phyloP scores from a whole-genome alignment of 1,140 invertebrate genomes.

The Procambarus virginalis region DNA sequence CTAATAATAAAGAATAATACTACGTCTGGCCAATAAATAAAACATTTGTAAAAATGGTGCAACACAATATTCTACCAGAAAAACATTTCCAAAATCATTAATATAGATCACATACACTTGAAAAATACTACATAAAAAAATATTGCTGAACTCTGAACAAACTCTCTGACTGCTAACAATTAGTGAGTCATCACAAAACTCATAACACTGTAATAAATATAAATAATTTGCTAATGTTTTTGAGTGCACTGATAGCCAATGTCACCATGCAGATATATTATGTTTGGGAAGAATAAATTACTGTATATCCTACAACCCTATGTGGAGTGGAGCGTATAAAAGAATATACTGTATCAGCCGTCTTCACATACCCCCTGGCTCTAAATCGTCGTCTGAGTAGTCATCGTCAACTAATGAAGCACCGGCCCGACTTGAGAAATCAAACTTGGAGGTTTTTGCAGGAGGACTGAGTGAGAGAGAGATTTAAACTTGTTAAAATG shows the following conservation, averaged over 20 bases:
- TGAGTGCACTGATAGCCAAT: not conserved
- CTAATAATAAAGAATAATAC: not conserved
- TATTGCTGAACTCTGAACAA: not conserved
- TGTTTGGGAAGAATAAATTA: conserved; percentile 3
- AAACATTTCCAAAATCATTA: not conserved
- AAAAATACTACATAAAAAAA: not conserved
- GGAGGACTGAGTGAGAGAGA: conserved; percentile 40
- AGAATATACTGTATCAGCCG: not conserved
- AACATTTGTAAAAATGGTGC: too few species aligned
- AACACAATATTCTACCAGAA: not conserved
- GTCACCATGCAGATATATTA: not conserved
- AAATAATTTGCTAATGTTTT: not conserved
- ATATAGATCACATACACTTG: not conserved
- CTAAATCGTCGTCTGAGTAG: conserved; percentile 54
- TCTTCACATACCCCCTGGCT: not conserved
- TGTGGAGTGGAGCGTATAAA: not conserved
- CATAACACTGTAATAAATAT: not conserved
- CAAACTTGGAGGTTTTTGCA: conserved; percentile 58
- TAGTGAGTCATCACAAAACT: not conserved
- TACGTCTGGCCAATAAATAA: not conserved
- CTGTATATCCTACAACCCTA: not conserved
- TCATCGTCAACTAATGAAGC: conserved; percentile 58
- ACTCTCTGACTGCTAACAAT: not conserved
- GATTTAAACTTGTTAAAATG: not conserved
- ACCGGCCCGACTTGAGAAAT: conserved; percentile 46